Percentiles rank a stretch among this genome's conserved stretches.
Evolutionary conservation across 1,140 invertebrate species (phyloP).

Genomic region (Neocloeon triangulifer): DNA sequence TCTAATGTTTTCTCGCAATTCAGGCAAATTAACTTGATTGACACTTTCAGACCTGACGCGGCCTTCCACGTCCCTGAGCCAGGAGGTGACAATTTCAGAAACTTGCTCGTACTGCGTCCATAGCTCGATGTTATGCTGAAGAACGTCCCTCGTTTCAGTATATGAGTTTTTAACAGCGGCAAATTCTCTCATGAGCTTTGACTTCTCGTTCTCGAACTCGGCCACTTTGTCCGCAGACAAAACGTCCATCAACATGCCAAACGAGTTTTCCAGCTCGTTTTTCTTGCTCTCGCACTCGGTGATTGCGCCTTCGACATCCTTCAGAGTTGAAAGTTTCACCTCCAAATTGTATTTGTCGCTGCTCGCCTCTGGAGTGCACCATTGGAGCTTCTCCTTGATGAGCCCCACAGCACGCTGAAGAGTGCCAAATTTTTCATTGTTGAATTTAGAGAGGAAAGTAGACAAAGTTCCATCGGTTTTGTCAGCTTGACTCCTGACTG

Average conservation of each 20-base stretch:
- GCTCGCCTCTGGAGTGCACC: constrained; percentile 69
- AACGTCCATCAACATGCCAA: constrained; percentile 37
- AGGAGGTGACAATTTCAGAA: constrained; percentile 51
- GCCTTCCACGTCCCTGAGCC: constrained; percentile 72
- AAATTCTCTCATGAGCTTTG: constrained; percentile 39
- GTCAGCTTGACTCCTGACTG: constrained; percentile 42
- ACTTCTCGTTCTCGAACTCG: constrained; percentile 33
- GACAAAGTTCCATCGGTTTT: constrained; percentile 62
- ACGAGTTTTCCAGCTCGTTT: constrained; percentile 36
- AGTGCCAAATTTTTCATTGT: constrained; percentile 60
- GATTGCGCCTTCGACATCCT: constrained; percentile 49
- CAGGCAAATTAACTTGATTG: constrained; percentile 33
- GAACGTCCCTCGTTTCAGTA: constrained; percentile 36
- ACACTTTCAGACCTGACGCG: constrained; percentile 48
- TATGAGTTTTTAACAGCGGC: constrained; percentile 39
- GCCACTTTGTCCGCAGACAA: constrained; percentile 40
- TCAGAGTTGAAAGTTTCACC: constrained; percentile 62
- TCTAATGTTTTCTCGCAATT: constrained; percentile 45
- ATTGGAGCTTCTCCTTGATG: constrained; percentile 71
- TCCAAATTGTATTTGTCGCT: constrained; percentile 84
- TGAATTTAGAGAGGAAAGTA: constrained; percentile 66
- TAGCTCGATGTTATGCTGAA: constrained; percentile 47
- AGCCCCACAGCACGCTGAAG: constrained; percentile 54
- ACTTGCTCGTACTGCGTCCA: constrained; percentile 60
- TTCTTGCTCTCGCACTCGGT: constrained; percentile 38